Percentiles rank a stretch among this genome's conserved stretches.
phyloP scores from a whole-genome alignment of 2,888 invertebrate species.

The Phania funesta region DNA sequence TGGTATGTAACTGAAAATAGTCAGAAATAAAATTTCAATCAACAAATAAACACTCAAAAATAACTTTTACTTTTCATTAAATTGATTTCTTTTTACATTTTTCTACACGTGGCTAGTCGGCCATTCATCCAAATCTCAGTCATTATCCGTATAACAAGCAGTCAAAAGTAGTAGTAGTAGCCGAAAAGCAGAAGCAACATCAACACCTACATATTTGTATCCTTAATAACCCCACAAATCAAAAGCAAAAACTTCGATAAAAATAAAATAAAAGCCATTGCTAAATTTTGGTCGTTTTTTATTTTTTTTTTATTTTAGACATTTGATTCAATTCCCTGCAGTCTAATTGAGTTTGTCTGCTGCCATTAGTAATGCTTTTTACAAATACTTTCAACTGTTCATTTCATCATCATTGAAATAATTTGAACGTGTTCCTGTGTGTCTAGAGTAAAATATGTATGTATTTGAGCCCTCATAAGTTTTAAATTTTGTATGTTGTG shows the following conservation, averaged over 20 bases:
- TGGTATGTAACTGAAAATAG: neutral
- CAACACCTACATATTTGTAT: constrained; percentile 18
- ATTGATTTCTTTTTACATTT: neutral
- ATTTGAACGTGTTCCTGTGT: constrained; percentile 51
- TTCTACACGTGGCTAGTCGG: constrained; percentile 9
- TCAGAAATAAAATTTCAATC: neutral
- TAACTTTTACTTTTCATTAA: constrained; percentile 33
- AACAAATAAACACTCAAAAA: neutral
- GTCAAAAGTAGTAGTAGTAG: constrained; percentile 2
- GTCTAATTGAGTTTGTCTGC: constrained; percentile 71
- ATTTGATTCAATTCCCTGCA: constrained; percentile 68
- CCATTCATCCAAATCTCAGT: constrained; percentile 43
- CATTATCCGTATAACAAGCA: constrained; percentile 47
- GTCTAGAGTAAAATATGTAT: constrained; percentile 63
- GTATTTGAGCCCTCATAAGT: constrained; percentile 70
- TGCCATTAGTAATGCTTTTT: constrained; percentile 66
- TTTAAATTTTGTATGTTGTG: constrained; percentile 4
- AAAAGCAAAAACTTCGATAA: neutral
- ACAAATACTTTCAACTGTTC: constrained; percentile 47
- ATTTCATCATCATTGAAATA: constrained; percentile 30
- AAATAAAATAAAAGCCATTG: constrained; percentile 45
- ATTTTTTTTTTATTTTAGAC: constrained; percentile 40
- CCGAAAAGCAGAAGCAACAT: neutral
- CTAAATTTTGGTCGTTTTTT: constrained; percentile 27
- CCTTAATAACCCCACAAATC: neutral